A percentile compares a stretch with the other conserved stretches of the same genome.
Conservation (phyloP, 2,888 invertebrate species). For the Atherix ibis region DNA sequence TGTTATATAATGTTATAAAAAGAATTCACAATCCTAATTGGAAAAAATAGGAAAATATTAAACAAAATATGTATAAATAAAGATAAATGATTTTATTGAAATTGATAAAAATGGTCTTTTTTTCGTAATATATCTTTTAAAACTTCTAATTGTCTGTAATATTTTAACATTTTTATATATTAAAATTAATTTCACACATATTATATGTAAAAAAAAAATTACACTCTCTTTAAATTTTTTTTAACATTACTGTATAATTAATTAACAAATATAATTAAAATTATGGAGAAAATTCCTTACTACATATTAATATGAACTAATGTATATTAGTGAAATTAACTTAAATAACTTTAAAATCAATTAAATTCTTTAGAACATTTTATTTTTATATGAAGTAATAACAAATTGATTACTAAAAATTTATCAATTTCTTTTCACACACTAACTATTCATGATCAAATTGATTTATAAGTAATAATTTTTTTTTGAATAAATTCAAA, state of each 20-base stretch:
- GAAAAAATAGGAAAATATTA: constrained; percentile 5
- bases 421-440: too few relatives aligned
- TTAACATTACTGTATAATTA: neutral
- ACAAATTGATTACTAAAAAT: too few relatives aligned
- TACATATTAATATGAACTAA: too few relatives aligned
- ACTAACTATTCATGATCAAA: too few relatives aligned
- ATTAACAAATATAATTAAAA: neutral
- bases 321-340: too few relatives aligned
- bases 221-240: constrained; percentile 1
- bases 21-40: too few relatives aligned
- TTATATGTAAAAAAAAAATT: neutral
- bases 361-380: too few relatives aligned
- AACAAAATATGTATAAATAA: constrained; percentile 10
- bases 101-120: constrained; percentile 5
- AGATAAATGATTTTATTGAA: constrained; percentile 8
- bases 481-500: too few relatives aligned
- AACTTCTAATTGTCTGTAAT: neutral
- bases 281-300: neutral
- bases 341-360: too few relatives aligned
- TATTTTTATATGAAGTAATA: too few relatives aligned
- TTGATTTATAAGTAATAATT: too few relatives aligned
- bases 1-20: too few relatives aligned
- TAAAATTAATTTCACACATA: neutral
- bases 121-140: neutral
- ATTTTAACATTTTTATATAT: neutral